These are phyloP conservation scores for Calameuta idolon DNA, from an alignment of 2,888 invertebrate genomes.

Conservation along the genomic window DNA sequence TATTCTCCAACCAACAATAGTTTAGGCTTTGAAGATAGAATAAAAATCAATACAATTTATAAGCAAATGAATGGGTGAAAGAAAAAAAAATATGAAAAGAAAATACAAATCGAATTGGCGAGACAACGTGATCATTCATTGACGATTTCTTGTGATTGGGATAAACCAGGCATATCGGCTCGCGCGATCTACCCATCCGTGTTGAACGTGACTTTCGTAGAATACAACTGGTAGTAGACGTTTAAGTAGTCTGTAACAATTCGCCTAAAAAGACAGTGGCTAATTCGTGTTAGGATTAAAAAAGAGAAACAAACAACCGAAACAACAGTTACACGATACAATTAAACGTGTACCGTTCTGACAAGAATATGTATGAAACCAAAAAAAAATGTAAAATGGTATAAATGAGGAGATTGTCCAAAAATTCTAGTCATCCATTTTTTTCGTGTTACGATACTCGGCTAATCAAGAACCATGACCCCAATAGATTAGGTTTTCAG, in stretches of 20 bases:
- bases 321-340: neutral
- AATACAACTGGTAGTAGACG: neutral
- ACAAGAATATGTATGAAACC: too few relatives aligned
- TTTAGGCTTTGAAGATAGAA: neutral
- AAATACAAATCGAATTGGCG: neutral
- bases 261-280: neutral
- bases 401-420: neutral
- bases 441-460: neutral
- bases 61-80: neutral
- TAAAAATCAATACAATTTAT: neutral
- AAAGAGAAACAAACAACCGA: neutral
- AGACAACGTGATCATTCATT: neutral
- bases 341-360: too few relatives aligned
- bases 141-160: slow-evolving; percentile 5
- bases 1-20: neutral
- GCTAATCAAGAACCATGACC: neutral
- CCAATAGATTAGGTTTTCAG: neutral
- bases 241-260: neutral
- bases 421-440: neutral
- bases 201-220: neutral
- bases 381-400: neutral
- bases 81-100: neutral
- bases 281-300: neutral
- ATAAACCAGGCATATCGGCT: slow-evolving; percentile 12
- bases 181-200: slow-evolving; percentile 2